Base-by-base conservation (phyloP, 2,797 vertebrate species). In the Picus viridis region DNA sequence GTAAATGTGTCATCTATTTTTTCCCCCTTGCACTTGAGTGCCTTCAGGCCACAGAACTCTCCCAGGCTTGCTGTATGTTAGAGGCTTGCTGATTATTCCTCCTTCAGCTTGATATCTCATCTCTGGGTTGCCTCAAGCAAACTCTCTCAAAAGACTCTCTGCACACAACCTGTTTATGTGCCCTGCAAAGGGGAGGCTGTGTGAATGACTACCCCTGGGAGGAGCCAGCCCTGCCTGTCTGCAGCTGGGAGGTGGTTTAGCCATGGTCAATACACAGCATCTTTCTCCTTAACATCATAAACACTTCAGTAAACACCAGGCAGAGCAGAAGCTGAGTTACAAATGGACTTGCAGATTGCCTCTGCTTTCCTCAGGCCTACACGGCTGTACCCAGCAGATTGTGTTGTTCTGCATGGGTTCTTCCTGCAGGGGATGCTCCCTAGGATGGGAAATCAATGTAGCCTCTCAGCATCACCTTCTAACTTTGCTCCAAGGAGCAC, bases 41-140 rank as follows among this genome's bases (percentile, higher is more conserved):
- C 77, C 94, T 68, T 56, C 54, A 80, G 86, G 80, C 77, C 81
- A 20, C 68, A 76, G 67, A 82, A 86, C 56, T 41, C 62, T 88
- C 41, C 58, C 32, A 72, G 85, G 59, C 78, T 83, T 74, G 86
- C 64, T 58, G 4, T n/a, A 18, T 34, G 41, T 83, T 85, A 14
- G 5, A 85, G 76, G n/a, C 63, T 68, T 74, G 75, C 76, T 92
- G 51, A 71, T 90, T 72, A 54, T 34, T 88, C 82, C 82, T 76
- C 36, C 54, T 81, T 76, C 83, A 36, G 47, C 68, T 85, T 63
- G 62, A 30, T 86, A 29, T 43, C 67, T 92, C 57, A 67, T 93
- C 72, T 64, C 0, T 51, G 61, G 14, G 30, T 56, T 84, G 88
- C 88, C 82, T 86, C 63, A 27, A 90, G 76, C 64, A 81, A 76